These are phyloP conservation scores for Haliaeetus leucogaster DNA, from an alignment of 2,113 vertebrate genomes.

Conservation along the genomic window DNA sequence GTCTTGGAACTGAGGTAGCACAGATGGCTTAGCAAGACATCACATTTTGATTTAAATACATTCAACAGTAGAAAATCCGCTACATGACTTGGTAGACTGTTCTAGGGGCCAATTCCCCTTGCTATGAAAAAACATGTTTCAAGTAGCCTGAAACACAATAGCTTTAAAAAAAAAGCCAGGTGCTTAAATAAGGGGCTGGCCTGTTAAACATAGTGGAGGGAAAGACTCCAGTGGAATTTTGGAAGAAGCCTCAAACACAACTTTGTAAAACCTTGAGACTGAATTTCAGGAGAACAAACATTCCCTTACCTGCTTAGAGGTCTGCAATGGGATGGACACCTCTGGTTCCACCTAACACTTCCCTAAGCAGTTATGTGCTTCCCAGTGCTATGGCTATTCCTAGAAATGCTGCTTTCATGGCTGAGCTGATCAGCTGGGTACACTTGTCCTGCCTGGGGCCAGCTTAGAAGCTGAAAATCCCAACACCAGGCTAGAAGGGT, in stretches of 20 bases:
- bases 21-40: neutral
- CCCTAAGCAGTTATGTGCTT: neutral
- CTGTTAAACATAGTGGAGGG: neutral
- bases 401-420: neutral
- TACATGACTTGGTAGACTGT: neutral
- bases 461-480: neutral
- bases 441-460: neutral
- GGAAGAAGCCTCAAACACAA: neutral
- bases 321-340: neutral
- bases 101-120: neutral
- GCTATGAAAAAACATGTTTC: neutral
- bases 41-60: neutral
- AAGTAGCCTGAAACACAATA: neutral
- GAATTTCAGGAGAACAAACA: neutral
- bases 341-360: neutral
- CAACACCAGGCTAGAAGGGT: neutral
- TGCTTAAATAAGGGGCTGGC: neutral
- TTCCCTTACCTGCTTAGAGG: neutral
- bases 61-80: neutral
- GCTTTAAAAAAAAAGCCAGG: neutral
- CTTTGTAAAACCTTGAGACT: neutral
- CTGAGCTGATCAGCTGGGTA: neutral
- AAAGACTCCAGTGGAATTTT: neutral
- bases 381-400: neutral
- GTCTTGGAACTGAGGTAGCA: neutral